Percentiles rank a stretch among this genome's conserved stretches.
Conservation (phyloP, 2,113 vertebrate species). For the Macrotis lagotis region DNA sequence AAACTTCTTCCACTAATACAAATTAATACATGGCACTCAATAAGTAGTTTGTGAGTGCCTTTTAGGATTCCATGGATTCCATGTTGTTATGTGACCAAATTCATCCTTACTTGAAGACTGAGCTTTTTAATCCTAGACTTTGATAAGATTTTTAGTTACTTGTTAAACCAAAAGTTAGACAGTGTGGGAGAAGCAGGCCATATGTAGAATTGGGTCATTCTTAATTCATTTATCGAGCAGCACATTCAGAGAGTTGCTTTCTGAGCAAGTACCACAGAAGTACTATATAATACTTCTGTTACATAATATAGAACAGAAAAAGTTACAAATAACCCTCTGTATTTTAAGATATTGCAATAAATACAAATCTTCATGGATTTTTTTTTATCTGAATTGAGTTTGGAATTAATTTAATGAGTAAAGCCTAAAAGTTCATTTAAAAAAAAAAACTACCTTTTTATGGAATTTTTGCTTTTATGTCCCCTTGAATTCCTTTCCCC, state of each 20-base stretch:
- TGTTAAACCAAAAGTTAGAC: not conserved
- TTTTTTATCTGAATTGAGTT: not conserved
- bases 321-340: slow-evolving; percentile 9
- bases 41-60: not conserved
- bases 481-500: not conserved
- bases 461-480: not conserved
- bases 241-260: not conserved
- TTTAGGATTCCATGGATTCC: not conserved
- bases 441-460: not conserved
- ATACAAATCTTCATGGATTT: not conserved
- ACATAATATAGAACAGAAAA: not conserved
- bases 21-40: not conserved
- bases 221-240: not conserved
- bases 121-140: not conserved
- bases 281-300: not conserved
- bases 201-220: not conserved
- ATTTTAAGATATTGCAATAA: slow-evolving; percentile 16
- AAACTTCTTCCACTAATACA: not conserved
- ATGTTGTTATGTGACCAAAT: not conserved
- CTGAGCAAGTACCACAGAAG: not conserved
- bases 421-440: not conserved
- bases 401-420: not conserved
- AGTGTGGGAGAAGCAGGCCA: not conserved
- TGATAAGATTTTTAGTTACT: not conserved
- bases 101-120: not conserved